Conservation (phyloP, 2,888 invertebrate genomes). For the Eulithis testata region DNA sequence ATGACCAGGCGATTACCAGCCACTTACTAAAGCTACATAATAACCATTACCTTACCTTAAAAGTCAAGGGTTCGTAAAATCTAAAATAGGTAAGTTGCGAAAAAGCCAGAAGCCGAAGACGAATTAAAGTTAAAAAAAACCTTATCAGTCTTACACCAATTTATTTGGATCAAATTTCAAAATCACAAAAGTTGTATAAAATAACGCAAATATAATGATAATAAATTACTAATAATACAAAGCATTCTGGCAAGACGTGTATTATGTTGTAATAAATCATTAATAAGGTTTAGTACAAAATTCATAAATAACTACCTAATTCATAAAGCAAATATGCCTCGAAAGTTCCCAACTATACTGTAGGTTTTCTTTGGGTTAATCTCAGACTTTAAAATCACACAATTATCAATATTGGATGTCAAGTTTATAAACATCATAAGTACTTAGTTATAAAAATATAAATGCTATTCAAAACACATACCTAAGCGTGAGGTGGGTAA, state of each 20-base stretch:
- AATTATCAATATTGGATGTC: constrained; percentile 45
- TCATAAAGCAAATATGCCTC: constrained; percentile 28
- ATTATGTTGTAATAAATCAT: constrained; percentile 32
- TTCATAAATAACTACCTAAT: constrained; percentile 51
- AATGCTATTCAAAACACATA: constrained; percentile 35
- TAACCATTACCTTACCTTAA: no score
- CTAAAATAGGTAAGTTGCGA: no score
- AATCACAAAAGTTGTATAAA: constrained; percentile 56
- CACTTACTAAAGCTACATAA: no score
- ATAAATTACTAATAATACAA: constrained; percentile 53
- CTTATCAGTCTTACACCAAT: constrained; percentile 65
- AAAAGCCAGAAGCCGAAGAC: no score
- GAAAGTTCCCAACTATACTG: constrained; percentile 36
- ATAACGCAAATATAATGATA: constrained; percentile 53
- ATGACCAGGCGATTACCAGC: no score
- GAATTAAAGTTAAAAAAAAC: constrained; percentile 7
- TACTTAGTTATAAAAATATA: constrained; percentile 41
- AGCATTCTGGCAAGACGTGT: constrained; percentile 61
- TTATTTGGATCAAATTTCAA: constrained; percentile 71
- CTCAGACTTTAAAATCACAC: constrained; percentile 67
- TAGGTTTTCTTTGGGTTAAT: constrained; percentile 57
- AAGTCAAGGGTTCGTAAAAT: no score
- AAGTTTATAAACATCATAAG: constrained; percentile 32
- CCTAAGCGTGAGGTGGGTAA: constrained; percentile 33
- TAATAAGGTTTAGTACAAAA: constrained; percentile 38